A percentile compares a stretch with the other conserved stretches of the same genome.
Evolutionary conservation across 2,888 invertebrate genomes (phyloP).

Genomic region (Callinectes sapidus): DNA sequence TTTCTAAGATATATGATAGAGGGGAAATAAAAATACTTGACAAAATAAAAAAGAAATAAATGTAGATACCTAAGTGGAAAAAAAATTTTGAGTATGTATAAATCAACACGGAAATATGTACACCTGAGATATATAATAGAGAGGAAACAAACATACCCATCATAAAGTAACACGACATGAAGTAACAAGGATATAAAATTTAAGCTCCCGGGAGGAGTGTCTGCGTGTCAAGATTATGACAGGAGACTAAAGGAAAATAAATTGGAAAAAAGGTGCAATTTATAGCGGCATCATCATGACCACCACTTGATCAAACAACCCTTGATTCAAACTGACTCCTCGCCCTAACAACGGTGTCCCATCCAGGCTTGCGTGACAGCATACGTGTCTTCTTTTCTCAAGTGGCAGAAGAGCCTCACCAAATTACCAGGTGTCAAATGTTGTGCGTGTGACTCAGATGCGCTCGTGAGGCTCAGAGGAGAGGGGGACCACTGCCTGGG

Average conservation of each 20-base stretch:
- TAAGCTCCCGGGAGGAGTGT: neutral
- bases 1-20: neutral
- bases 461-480: neutral
- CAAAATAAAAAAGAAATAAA: neutral
- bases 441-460: slow-evolving; percentile 15
- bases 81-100: no score
- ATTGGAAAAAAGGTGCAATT: neutral
- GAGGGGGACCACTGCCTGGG: neutral
- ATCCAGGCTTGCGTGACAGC: neutral
- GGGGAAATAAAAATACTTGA: neutral
- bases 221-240: neutral
- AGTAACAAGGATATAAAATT: neutral
- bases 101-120: no score
- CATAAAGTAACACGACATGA: neutral
- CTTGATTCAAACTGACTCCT: neutral
- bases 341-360: neutral
- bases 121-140: neutral
- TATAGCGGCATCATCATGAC: neutral
- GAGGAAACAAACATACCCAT: no score
- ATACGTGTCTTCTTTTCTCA: neutral
- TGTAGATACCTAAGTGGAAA: neutral
- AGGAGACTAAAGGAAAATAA: slow-evolving; percentile 1
- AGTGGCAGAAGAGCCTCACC: neutral
- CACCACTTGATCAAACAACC: neutral
- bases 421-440: slow-evolving; percentile 2